Percentiles rank a stretch among this genome's conserved stretches.
phyloP scores from a whole-genome alignment of 1,140 invertebrate genomes.

The Drosophila miranda region DNA sequence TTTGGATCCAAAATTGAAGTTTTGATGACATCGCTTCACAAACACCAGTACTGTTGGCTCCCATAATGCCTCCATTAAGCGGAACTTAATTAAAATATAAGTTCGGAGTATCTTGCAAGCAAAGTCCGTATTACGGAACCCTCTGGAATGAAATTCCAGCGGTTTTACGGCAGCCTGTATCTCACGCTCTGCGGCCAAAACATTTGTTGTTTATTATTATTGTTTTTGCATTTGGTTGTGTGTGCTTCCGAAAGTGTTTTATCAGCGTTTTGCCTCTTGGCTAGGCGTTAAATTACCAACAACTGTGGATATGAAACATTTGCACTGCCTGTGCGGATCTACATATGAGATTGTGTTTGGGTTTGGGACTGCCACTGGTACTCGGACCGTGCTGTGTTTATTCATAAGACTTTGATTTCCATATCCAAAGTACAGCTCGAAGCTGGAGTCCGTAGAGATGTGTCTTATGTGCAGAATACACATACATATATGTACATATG shows the following conservation, averaged over 20 bases:
- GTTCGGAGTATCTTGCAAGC: background rate
- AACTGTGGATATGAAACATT: slow-evolving; percentile 28
- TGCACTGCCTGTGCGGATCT: slow-evolving; percentile 4
- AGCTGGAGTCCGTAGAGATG: background rate
- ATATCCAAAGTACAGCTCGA: slow-evolving; percentile 34
- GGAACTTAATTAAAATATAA: slow-evolving; percentile 10
- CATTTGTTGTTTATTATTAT: slow-evolving; percentile 35
- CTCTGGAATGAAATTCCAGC: background rate
- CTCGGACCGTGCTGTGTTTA: background rate
- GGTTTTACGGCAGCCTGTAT: background rate
- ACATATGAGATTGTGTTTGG: background rate
- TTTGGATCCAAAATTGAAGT: slow-evolving; percentile 16
- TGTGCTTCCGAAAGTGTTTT: slow-evolving; percentile 20
- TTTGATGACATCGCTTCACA: slow-evolving; percentile 1
- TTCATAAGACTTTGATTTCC: slow-evolving; percentile 25
- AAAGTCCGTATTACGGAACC: slow-evolving; percentile 13
- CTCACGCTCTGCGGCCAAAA: slow-evolving; percentile 24
- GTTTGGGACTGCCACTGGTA: background rate
- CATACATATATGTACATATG: background rate
- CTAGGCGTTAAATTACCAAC: slow-evolving; percentile 28
- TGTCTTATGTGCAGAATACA: background rate
- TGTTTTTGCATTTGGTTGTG: slow-evolving; percentile 4
- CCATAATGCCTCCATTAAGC: slow-evolving; percentile 12
- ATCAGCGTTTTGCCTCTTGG: slow-evolving; percentile 19
- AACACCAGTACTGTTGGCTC: background rate